Conservation (phyloP, 2,888 invertebrate genomes). For the Polydrusus pterygomalis region DNA sequence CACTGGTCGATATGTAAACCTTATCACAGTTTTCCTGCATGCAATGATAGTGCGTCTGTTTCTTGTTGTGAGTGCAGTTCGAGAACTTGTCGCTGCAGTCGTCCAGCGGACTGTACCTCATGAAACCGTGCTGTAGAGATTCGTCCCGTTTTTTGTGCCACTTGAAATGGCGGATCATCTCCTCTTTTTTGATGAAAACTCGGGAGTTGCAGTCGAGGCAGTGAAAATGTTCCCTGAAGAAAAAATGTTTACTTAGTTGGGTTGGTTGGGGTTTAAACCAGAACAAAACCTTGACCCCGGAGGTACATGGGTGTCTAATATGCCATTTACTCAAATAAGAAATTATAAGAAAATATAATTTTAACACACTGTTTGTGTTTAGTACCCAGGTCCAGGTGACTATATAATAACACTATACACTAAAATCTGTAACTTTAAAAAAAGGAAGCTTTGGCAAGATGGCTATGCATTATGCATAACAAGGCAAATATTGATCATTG, state of each 20-base stretch:
- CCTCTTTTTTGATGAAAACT: conserved; percentile 98
- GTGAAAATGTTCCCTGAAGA: conserved; percentile 92
- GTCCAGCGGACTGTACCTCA: conserved; percentile 93
- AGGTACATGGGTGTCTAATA: too few species aligned
- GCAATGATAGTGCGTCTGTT: conserved; percentile 98
- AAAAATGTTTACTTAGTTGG: neutral
- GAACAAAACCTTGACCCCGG: too few species aligned
- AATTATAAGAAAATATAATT: too few species aligned
- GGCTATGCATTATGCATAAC: too few species aligned
- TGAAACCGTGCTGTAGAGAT: conserved; percentile 95
- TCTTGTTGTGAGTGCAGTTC: conserved; percentile 91
- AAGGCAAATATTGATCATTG: too few species aligned
- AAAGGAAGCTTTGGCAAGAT: too few species aligned
- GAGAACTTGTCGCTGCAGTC: conserved; percentile 87
- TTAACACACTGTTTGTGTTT: too few species aligned
- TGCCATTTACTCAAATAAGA: too few species aligned
- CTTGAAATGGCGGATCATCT: conserved; percentile 98
- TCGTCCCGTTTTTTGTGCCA: conserved; percentile 99
- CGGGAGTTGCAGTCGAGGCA: conserved; percentile 85
- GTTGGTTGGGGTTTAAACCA: too few species aligned
- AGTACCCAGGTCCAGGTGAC: too few species aligned
- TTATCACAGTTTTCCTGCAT: conserved; percentile 95
- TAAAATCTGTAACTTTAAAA: too few species aligned
- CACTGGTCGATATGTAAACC: conserved; percentile 98
- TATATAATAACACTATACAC: too few species aligned